Percentiles rank a stretch among this genome's conserved stretches.
phyloP scores from a whole-genome alignment of 2,797 vertebrate genomes.

The Kryptopterus vitreolus region DNA sequence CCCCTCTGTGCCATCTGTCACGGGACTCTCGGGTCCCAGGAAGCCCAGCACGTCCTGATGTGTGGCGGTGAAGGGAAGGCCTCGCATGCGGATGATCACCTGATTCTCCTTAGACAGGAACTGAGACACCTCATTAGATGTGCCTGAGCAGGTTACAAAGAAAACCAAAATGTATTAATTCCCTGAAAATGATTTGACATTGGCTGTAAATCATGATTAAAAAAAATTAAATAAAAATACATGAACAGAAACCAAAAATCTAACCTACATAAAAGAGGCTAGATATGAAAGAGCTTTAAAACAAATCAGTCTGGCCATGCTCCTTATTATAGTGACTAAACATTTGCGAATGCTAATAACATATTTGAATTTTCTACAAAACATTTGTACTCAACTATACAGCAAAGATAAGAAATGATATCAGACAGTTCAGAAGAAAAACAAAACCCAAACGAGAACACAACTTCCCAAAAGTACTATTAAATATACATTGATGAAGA shows the following conservation, averaged over 20 bases:
- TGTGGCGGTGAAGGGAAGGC: constrained; percentile 89
- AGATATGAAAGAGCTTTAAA: neutral
- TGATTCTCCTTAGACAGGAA: constrained; percentile 96
- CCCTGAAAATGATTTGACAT: neutral
- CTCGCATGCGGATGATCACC: constrained; percentile 92
- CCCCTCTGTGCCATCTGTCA: constrained; percentile 87
- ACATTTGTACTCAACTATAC: neutral
- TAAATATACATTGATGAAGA: neutral
- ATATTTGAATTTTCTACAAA: neutral
- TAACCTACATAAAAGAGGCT: too few relatives aligned
- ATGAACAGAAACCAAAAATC: too few relatives aligned
- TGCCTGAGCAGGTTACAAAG: constrained; percentile 71
- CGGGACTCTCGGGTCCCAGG: constrained; percentile 86
- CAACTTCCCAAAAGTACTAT: neutral
- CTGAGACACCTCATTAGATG: constrained; percentile 94
- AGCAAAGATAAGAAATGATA: neutral
- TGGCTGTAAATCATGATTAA: too few relatives aligned
- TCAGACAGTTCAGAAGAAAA: neutral
- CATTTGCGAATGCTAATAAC: neutral
- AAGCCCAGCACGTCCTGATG: constrained; percentile 87
- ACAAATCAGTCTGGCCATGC: too few relatives aligned
- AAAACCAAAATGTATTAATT: neutral
- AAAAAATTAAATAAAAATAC: too few relatives aligned
- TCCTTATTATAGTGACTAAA: neutral
- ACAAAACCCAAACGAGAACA: neutral